These are phyloP conservation scores for Intellagama lesueurii DNA, from an alignment of 2,797 vertebrate species.

Conservation along the genomic window DNA sequence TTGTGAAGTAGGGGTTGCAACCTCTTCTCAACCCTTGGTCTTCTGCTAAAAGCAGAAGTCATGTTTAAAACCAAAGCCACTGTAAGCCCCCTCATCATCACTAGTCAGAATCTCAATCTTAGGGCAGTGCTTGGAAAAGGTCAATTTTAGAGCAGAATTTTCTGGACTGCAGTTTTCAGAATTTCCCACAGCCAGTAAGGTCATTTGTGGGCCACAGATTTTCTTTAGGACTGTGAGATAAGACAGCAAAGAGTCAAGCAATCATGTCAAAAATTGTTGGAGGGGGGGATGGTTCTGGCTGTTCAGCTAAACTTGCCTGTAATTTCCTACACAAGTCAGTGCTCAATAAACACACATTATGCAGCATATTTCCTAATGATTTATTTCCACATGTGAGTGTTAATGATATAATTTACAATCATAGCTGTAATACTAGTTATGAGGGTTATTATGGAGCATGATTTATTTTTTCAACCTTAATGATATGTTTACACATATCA, in stretches of 20 bases:
- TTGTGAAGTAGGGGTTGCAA: neutral
- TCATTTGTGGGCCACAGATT: neutral
- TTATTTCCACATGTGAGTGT: neutral
- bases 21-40: neutral
- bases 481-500: slow-evolving; percentile 19
- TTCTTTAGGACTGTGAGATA: neutral
- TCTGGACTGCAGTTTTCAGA: no score
- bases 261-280: neutral
- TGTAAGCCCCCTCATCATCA: fast-evolving
- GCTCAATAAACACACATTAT: neutral
- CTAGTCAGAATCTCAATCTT: neutral
- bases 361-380: neutral
- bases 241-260: neutral
- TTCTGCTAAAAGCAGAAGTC: neutral
- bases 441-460: neutral
- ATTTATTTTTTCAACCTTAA: slow-evolving; percentile 30
- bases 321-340: slow-evolving; percentile 12
- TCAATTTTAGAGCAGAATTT: no score
- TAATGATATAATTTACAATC: slow-evolving; percentile 28
- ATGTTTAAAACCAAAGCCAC: neutral
- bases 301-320: neutral
- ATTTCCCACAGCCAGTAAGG: neutral
- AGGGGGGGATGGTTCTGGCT: neutral
- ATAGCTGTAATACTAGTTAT: slow-evolving; percentile 14
- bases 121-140: neutral